Evolutionary conservation across 2,113 vertebrate genomes (phyloP).

Genomic region (Gopherus flavomarginatus): DNA sequence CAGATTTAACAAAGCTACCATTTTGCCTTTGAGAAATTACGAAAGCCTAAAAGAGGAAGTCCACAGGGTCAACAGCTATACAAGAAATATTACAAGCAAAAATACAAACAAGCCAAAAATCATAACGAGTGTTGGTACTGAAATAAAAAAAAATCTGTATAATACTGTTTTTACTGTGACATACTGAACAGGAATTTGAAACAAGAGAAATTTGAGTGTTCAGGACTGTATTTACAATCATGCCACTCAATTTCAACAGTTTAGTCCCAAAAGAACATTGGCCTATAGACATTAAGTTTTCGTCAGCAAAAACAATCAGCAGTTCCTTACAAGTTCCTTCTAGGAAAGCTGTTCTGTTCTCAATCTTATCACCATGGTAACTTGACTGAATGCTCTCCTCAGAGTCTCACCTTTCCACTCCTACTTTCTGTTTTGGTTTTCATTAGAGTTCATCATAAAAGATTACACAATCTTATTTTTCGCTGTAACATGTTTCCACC

Average conservation of each 20-base stretch:
- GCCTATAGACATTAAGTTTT: background rate
- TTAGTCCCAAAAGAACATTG: background rate
- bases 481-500: background rate
- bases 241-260: background rate
- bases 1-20: background rate
- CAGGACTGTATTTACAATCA: background rate
- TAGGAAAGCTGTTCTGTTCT: background rate
- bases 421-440: constrained; percentile 10
- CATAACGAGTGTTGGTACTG: background rate
- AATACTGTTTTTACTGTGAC: background rate
- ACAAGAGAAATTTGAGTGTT: background rate
- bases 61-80: background rate
- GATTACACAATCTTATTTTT: background rate
- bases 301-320: constrained; percentile 12
- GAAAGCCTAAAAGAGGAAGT: background rate
- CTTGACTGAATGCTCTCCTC: background rate
- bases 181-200: background rate
- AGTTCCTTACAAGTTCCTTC: background rate
- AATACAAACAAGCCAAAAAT: background rate
- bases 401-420: constrained; percentile 7
- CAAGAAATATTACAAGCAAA: background rate
- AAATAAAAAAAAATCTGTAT: background rate
- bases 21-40: background rate
- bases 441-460: background rate
- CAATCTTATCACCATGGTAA: constrained; percentile 6